Evolutionary conservation across 2,113 vertebrate species (phyloP), one percentile per base, ranked within the genome.

Genomic region (Tautogolabrus adspersus): DNA sequence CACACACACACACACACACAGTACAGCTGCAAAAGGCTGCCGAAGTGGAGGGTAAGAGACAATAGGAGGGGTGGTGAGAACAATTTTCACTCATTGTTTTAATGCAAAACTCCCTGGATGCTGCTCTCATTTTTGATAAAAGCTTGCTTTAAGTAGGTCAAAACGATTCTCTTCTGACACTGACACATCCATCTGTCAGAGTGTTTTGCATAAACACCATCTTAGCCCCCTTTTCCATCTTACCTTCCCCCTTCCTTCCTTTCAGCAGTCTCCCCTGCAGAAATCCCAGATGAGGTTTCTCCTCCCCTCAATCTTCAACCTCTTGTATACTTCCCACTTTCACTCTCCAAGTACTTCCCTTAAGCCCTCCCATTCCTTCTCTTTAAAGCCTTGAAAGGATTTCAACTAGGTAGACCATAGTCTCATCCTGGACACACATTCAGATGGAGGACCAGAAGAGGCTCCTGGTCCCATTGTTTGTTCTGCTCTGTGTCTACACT

Each of bases 391-490:
- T 49, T 49, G 15, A 62, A 40, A 34, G 34, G 12, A 65, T 49
- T 21, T 23, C 23, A 38, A 38, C 44, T 46, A 44, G 30, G 42
- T 10, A n/a, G n/a, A 18, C 42, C 12, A 2, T 8, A 16, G 10
- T 63, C 6, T 58, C 30, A 34, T 62, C 58, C 68, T 37, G 34
- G 34, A 12, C 42, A 40, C 34, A 26, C 56, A 40, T 46, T 52
- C 58, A 65, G 34, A 57, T 73, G 67, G 57, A 38, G 57, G 18
- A 55, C 40, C 56, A 15, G 22, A 69, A 51, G 58, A 55, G 58
- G 26, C 60, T 91, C 15, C 47, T 84, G 66, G 57, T 49, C 21
- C 66, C 60, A 1, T 59, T 89, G 66, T 49, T 84, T 3, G n/a
- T 58, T 40, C 74, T 88, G 21, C 54, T 84, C 57, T 90, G 76